A percentile compares a stretch with the other conserved stretches of the same genome.
Conservation (phyloP, 2,113 vertebrate genomes). For the Otocyon megalotis region DNA sequence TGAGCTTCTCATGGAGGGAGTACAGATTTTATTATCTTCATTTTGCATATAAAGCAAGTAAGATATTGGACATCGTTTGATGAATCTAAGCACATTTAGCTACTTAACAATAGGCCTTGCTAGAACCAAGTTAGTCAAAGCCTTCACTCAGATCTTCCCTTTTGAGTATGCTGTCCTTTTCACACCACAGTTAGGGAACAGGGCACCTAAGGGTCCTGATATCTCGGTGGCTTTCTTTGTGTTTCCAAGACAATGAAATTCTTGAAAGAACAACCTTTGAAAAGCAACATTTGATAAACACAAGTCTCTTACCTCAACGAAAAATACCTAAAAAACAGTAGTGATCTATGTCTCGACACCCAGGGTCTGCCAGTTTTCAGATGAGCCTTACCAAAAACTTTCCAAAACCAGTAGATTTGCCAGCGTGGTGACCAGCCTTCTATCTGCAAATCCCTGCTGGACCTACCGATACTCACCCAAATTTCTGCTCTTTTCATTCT, state of each 20-base stretch:
- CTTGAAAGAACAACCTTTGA: constrained; percentile 11
- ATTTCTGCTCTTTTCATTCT: constrained; percentile 1
- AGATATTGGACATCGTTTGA: neutral
- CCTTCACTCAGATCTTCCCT: neutral
- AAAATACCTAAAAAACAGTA: neutral
- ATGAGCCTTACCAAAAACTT: constrained; percentile 6
- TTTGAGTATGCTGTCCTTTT: neutral
- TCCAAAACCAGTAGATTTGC: neutral
- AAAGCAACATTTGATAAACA: neutral
- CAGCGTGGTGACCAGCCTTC: constrained; percentile 7
- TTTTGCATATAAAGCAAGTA: constrained; percentile 16
- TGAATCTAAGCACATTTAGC: neutral
- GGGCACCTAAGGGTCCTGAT: neutral
- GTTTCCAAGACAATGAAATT: constrained; percentile 24
- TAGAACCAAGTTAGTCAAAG: neutral
- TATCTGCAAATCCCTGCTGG: constrained; percentile 4
- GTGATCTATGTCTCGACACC: neutral
- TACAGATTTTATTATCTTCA: neutral
- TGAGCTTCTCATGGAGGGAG: neutral
- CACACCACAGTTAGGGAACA: neutral
- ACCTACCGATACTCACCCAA: neutral
- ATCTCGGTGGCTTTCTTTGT: neutral
- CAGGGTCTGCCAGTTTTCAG: neutral
- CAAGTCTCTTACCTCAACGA: constrained; percentile 23
- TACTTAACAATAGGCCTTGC: neutral